A percentile compares a stretch with the other conserved stretches of the same genome.
Evolutionary conservation across 2,888 invertebrate genomes (phyloP).

Genomic region (Artemia sinica): DNA sequence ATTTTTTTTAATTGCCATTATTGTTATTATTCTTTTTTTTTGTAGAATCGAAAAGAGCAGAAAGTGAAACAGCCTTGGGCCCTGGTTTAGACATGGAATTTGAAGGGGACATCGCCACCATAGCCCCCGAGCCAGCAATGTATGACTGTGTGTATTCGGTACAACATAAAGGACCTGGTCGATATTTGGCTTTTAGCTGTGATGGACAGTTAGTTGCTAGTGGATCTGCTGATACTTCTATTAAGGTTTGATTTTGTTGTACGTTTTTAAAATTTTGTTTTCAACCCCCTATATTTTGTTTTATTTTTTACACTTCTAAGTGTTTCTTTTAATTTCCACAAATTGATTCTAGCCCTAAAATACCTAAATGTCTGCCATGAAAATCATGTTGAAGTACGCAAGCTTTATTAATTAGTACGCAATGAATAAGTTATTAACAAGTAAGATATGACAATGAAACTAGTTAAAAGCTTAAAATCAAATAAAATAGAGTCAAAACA

Average conservation of each 20-base stretch:
- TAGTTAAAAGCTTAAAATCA: too few relatives aligned
- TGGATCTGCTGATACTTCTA: constrained; percentile 93
- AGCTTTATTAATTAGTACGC: neutral
- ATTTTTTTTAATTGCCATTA: too few relatives aligned
- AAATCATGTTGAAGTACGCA: neutral
- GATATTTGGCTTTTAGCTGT: constrained; percentile 84
- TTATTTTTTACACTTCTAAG: too few relatives aligned
- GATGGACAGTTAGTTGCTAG: constrained; percentile 94
- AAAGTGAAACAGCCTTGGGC: constrained; percentile 40
- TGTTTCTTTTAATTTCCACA: too few relatives aligned
- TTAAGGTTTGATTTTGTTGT: constrained; percentile 45
- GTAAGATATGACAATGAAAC: too few relatives aligned
- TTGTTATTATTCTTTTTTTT: neutral
- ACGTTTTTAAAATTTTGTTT: too few relatives aligned
- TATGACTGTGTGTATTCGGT: constrained; percentile 99
- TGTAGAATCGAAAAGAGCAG: constrained; percentile 18
- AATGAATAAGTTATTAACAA: too few relatives aligned
- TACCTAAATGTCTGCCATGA: neutral
- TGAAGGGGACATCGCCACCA: constrained; percentile 79
- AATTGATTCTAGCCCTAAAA: neutral
- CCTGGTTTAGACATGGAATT: constrained; percentile 80
- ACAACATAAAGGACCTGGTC: constrained; percentile 52
- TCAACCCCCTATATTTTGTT: too few relatives aligned
- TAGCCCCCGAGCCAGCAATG: constrained; percentile 87
- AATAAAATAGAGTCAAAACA: too few relatives aligned